Base-by-base conservation (phyloP, 2,888 invertebrate species). In the Leucophenga montana region DNA sequence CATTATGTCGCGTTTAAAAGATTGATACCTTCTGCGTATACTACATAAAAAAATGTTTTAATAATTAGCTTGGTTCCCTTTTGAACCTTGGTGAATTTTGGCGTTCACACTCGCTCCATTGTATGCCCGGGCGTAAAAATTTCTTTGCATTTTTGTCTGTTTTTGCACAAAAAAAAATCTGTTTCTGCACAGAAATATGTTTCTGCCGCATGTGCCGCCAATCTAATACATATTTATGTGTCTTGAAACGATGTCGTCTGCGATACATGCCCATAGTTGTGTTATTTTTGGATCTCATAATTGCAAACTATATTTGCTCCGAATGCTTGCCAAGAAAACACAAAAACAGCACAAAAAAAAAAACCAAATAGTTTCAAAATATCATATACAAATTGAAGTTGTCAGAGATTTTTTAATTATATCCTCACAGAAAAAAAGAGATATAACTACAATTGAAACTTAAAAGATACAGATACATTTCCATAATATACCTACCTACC, bases 231-330 rank as follows among this genome's bases (percentile, higher is more conserved):
- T 56, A n/a, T n/a, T n/a, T n/a, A n/a, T n/a, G n/a, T 27, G 48
- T 20, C 31, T 53, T 20, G 44, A 46, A 33, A 27, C n/a, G 33
- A n/a, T 50, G 27, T 50, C 50, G 48, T 4, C 11, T 22, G 33
- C 18, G 16, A 27, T 27, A 59, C 59, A 46, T 76, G 82, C 80
- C 80, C 78, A 80, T 53, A 74, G 74, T 73, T 83, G 68, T 72
- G 69, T 84, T 81, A 81, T 84, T 81, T 81, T 81, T 81, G 84
- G 84, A 79, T 71, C 76, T 84, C 83, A 81, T 81, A 81, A 81
- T 81, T 81, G 79, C 81, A 84, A 75, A 76, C 84, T 74, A 71
- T 68, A 62, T 68, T 73, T 75, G 53, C 69, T n/a, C 71, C 69
- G 48, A 27, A 46, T 33, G 48, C 62, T 64, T 64, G 62, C 62